Evolutionary conservation across 2,888 invertebrate genomes (phyloP), one percentile per base, ranked within the genome.

Genomic region (Theretra japonica): DNA sequence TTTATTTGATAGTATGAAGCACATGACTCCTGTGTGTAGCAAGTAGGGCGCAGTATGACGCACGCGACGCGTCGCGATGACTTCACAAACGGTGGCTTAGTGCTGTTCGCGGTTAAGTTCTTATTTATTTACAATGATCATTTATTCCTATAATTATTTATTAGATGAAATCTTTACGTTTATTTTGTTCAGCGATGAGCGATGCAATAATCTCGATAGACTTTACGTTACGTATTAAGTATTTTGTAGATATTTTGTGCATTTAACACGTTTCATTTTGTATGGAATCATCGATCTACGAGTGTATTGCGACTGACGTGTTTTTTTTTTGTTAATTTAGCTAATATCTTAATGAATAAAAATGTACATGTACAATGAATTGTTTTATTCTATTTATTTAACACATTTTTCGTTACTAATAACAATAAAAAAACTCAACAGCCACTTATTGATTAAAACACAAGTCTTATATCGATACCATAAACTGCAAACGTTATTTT

Each of bases 231-330:
- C 70, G 73, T 75, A 74, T 78, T 78, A 79, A 68, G 74, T 15
- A 57, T 77, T 75, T 78, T 84, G 82, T 83, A 86, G 80, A 85
- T 85, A 81, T 83, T 84, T 83, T 80, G 80, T 84, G 86, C 87
- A 85, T 87, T 86, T 86, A 84, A 79, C 70, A 65, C 72, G 68
- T 73, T 80, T 75, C 77, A 77, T 80, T 83, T 76, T 76, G 77
- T 82, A 79, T 84, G 80, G 74, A 81, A 76, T 81, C 75, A 78
- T 80, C 76, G 79, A 84, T 80, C 68, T 78, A 58, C 53, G 71
- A 71, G 70, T 70, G 75, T 79, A 78, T 80, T 83, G 80, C 78
- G 87, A 86, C 86, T 86, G 86, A 86, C 75, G 81, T 82, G 80
- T 81, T 81, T 79, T 83, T 79, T 75, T 79, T 79, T 80, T 80